phyloP scores from a whole-genome alignment of 2,113 vertebrate genomes.

The Acanthochromis polyacanthus region DNA sequence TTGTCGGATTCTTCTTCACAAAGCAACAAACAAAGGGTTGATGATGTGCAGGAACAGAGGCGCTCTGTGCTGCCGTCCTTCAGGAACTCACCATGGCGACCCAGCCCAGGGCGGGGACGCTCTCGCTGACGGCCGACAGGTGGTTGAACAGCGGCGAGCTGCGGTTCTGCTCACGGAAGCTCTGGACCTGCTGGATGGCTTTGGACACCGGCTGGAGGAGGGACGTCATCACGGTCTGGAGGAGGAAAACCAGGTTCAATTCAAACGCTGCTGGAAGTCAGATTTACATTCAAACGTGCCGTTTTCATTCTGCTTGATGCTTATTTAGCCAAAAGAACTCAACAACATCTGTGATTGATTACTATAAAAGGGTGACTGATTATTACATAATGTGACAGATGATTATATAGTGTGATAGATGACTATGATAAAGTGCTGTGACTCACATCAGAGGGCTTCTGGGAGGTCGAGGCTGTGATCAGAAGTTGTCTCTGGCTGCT shows the following conservation, averaged over 20 bases:
- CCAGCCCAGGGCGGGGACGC: constrained; percentile 95
- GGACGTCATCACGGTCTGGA: constrained; percentile 82
- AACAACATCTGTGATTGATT: too few relatives aligned
- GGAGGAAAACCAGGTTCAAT: not conserved
- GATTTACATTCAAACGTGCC: too few relatives aligned
- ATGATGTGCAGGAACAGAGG: constrained; percentile 55
- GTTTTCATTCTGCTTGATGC: too few relatives aligned
- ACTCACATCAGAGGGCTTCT: constrained; percentile 94
- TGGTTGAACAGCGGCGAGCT: constrained; percentile 93
- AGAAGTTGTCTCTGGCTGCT: constrained; percentile 87
- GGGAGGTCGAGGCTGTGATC: constrained; percentile 88
- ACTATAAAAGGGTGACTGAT: too few relatives aligned
- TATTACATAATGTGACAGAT: too few relatives aligned
- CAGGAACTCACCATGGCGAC: constrained; percentile 91
- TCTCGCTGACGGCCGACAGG: constrained; percentile 95
- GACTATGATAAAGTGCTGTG: too few relatives aligned
- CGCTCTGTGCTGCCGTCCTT: constrained; percentile 52
- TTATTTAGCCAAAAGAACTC: too few relatives aligned
- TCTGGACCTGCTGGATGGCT: constrained; percentile 90
- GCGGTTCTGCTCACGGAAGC: constrained; percentile 92
- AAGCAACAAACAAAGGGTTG: constrained; percentile 33
- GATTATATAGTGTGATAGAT: too few relatives aligned
- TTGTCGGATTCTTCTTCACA: constrained; percentile 41
- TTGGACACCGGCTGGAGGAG: constrained; percentile 91
- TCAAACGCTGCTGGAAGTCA: too few relatives aligned